phyloP scores from a whole-genome alignment of 2,888 invertebrate genomes.

The Clostera curtula region DNA sequence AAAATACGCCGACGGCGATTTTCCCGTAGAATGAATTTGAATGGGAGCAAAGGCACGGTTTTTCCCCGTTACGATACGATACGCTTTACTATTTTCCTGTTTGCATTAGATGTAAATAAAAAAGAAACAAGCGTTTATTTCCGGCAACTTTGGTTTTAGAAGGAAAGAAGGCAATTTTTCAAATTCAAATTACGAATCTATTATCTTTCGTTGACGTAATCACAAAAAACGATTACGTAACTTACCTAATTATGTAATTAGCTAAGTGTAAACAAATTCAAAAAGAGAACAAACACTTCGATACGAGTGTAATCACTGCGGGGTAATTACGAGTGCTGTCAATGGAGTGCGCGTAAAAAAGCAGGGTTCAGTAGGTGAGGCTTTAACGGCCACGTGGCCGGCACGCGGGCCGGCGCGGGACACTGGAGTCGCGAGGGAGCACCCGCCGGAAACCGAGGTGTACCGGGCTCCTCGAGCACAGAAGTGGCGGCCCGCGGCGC shows the following conservation, averaged over 20 bases:
- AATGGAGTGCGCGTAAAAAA: slow-evolving; percentile 49
- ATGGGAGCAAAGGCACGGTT: too few species aligned
- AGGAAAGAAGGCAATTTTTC: too few species aligned
- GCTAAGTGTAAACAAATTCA: slow-evolving; percentile 4
- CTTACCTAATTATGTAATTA: slow-evolving; percentile 12
- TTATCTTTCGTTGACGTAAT: too few species aligned
- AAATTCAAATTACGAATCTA: too few species aligned
- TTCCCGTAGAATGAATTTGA: too few species aligned
- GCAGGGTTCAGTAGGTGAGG: slow-evolving; percentile 42
- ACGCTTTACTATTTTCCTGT: too few species aligned
- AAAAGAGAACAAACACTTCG: slow-evolving; percentile 17
- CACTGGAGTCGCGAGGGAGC: slow-evolving; percentile 66
- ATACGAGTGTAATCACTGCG: slow-evolving; percentile 29
- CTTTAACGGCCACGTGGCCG: slow-evolving; percentile 61
- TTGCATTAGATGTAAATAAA: too few species aligned
- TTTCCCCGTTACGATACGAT: too few species aligned
- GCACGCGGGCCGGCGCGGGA: slow-evolving; percentile 52
- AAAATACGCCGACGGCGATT: too few species aligned
- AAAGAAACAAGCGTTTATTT: too few species aligned
- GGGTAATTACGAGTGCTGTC: slow-evolving; percentile 53
- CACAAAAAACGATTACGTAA: slow-evolving; percentile 12
- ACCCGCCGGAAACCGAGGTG: slow-evolving; percentile 72
- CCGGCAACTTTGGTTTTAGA: too few species aligned
- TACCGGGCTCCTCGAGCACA: slow-evolving; percentile 71
- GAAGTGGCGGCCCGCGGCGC: slow-evolving; percentile 70